Conservation (phyloP, 2,888 invertebrate genomes). For the Zaprionus obscuricornis region DNA sequence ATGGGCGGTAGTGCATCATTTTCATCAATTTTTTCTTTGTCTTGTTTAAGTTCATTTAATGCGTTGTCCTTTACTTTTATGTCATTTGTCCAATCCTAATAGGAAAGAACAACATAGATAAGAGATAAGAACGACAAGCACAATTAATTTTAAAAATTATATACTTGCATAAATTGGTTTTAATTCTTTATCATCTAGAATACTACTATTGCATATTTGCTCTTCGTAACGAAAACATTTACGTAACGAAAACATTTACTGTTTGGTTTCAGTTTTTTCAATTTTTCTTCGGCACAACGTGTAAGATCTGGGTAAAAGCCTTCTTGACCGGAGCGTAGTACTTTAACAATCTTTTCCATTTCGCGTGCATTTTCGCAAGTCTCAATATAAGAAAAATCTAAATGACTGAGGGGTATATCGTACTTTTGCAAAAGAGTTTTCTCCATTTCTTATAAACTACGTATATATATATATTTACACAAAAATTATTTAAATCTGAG, state of each 20-base stretch:
- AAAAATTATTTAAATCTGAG: neutral
- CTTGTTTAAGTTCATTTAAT: conserved; percentile 56
- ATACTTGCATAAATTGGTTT: conserved; percentile 84
- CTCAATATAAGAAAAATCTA: conserved; percentile 88
- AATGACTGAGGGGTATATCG: conserved; percentile 87
- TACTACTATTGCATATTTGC: conserved; percentile 84
- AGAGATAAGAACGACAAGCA: neutral
- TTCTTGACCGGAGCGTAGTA: conserved; percentile 89
- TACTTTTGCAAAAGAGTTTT: conserved; percentile 85
- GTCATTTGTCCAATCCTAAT: conserved; percentile 83
- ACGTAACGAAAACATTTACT: no score
- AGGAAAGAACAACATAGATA: neutral
- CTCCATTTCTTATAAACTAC: no score
- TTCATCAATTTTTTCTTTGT: no score
- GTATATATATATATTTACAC: conserved; percentile 40
- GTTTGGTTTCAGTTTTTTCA: conserved; percentile 86
- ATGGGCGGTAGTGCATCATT: conserved; percentile 75
- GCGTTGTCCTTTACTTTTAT: conserved; percentile 83
- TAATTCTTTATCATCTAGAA: conserved; percentile 84
- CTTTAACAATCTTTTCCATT: conserved; percentile 88
- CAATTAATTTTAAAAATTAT: neutral
- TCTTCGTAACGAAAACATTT: conserved; percentile 84
- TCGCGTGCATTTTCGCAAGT: conserved; percentile 86
- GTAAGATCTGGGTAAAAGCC: conserved; percentile 88
- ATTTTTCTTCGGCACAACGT: conserved; percentile 85